Base-by-base conservation (phyloP, 2,888 invertebrate genomes). In the Rhingia campestris region DNA sequence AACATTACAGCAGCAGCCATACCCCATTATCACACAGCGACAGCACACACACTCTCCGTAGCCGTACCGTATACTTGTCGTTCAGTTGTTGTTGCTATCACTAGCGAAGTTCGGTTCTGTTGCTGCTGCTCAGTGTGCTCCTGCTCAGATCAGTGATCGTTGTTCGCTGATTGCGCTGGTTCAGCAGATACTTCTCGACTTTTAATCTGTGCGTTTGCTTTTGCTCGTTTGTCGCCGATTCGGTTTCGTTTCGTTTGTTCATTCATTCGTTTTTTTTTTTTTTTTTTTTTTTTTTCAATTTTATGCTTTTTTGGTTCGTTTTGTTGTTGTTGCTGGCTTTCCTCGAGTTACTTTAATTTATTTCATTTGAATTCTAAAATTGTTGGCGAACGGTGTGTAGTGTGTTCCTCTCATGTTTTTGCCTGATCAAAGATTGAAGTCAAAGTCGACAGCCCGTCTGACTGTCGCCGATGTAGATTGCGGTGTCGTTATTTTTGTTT, bases 121-220 rank as follows among this genome's bases (percentile, higher is more conserved):
- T 56, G 45, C 45, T 69, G 51, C 33, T 22, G 22, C 67, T 39
- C 39, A 58, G 47, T 47, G 22, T 47, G 49, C 49, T 56, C 75
- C 49, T 77, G 64, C 43, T 51, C 33, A 79, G 82, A 75, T 82
- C 73, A 79, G 82, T 69, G 82, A 82, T 82, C 79, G 79, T 58
- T 63, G 79, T 47, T 63, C 53, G 81, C 61, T 77, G 72, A 73
- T 67, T 82, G 49, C 67, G 58, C 51, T 74, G 61, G 54, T 58
- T 58, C 58, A 53, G 35, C 79, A 82, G 82, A 82, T 79, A 82
- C 69, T 64, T 79, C 58, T 82, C 73, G 73, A 41, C 79, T 61
- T 51, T 74, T 53, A 82, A 53, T 79, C 79, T 67, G 79, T 74
- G 63, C 82, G 82, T 73, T 79, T 61, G 79, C 73, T 82, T 67